Percentiles rank a stretch among this genome's conserved stretches.
These are phyloP conservation scores for Paracentrotus lividus DNA, from an alignment of 53 echinoderm and acorn worm genomes.

Conservation along the genomic window DNA sequence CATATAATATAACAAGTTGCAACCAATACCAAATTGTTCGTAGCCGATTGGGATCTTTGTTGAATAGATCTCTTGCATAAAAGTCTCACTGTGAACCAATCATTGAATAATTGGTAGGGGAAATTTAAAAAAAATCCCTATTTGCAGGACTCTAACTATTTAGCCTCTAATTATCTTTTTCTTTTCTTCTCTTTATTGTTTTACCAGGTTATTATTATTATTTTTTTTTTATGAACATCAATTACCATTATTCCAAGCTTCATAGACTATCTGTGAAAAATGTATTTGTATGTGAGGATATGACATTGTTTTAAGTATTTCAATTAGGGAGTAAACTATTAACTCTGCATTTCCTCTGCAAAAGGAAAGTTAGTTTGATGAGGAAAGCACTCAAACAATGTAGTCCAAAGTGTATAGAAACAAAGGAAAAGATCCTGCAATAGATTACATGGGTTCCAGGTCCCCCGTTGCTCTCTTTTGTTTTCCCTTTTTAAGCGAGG, in stretches of 20 bases:
- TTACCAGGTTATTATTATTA: no score
- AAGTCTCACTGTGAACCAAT: no score
- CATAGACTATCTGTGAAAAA: not conserved
- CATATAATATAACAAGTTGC: no score
- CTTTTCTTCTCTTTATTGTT: no score
- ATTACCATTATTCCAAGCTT: not conserved
- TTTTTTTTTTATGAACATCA: no score
- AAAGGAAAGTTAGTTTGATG: conserved; percentile 55
- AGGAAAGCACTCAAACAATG: conserved; percentile 54
- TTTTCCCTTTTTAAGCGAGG: conserved; percentile 56
- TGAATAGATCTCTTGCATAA: no score
- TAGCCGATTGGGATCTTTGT: no score
- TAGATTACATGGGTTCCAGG: not conserved
- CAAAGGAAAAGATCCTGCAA: conserved; percentile 35
- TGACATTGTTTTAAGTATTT: not conserved
- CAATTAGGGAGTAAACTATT: not conserved
- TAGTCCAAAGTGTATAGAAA: conserved; percentile 50
- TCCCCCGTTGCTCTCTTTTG: conserved; percentile 14
- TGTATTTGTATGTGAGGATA: not conserved
- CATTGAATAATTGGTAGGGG: no score
- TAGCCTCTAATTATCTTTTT: no score
- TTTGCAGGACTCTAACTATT: no score
- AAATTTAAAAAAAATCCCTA: no score
- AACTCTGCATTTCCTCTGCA: conserved; percentile 39
- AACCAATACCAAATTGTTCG: no score